Conservation (phyloP, 2,113 vertebrate genomes). For the Todiramphus chloris region DNA sequence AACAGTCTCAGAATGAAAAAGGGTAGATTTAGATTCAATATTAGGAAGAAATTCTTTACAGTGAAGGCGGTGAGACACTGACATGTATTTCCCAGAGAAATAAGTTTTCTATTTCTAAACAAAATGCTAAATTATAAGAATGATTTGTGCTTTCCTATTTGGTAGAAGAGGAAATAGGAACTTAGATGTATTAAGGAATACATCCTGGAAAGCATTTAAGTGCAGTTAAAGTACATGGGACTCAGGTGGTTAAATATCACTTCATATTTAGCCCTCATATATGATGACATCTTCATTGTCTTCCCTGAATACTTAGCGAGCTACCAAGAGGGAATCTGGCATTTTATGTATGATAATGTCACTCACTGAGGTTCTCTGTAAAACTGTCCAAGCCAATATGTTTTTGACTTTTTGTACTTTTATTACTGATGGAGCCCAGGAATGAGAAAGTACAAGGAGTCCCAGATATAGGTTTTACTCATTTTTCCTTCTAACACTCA, state of each 20-base stretch:
- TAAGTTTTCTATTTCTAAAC: background rate
- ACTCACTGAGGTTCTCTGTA: fast-evolving
- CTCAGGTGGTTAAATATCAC: background rate
- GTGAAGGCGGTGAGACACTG: background rate
- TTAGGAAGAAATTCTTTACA: background rate
- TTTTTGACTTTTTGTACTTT: background rate
- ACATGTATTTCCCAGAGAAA: no score
- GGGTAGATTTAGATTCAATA: background rate
- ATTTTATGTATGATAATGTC: background rate
- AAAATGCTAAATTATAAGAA: background rate
- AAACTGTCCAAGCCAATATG: background rate
- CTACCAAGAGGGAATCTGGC: background rate
- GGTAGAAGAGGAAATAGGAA: background rate
- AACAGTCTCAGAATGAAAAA: background rate
- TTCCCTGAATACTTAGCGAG: background rate
- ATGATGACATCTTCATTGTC: background rate
- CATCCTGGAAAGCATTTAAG: background rate
- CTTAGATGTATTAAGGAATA: background rate
- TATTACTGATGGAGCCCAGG: background rate
- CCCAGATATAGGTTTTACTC: fast-evolving
- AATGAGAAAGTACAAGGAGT: background rate
- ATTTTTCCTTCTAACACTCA: background rate
- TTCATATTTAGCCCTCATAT: fast-evolving
- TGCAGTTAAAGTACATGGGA: background rate
- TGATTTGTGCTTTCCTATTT: background rate